Evolutionary conservation across 1,140 invertebrate genomes (phyloP).

Genomic region (Bombyx mandarina): DNA sequence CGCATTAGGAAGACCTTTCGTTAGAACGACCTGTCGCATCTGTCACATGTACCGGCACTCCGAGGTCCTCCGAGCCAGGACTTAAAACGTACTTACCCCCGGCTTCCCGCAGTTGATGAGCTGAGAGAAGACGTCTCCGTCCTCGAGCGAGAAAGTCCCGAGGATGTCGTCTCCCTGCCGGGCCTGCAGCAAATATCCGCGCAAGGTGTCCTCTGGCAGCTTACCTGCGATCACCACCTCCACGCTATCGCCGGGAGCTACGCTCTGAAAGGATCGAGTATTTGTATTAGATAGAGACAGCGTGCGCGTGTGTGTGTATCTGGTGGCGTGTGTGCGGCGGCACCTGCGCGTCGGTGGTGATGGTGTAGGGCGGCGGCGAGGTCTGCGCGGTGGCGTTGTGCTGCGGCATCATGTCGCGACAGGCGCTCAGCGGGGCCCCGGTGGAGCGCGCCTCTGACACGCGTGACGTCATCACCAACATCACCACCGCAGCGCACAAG

Average conservation of each 20-base stretch:
- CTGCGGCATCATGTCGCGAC: conserved; percentile 1
- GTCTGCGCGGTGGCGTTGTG: background rate
- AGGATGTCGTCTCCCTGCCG: conserved; percentile 55
- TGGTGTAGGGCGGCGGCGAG: background rate
- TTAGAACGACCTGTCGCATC: too few species aligned
- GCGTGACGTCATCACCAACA: background rate
- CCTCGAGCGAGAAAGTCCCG: conserved; percentile 54
- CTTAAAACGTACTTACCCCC: conserved; percentile 49
- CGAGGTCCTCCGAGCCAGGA: background rate
- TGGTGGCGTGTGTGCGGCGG: background rate
- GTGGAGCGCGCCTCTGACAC: background rate
- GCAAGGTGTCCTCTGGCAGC: conserved; percentile 51
- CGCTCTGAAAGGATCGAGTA: conserved; percentile 21
- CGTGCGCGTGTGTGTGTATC: background rate
- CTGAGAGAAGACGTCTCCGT: conserved; percentile 47
- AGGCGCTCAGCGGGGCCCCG: conserved; percentile 1
- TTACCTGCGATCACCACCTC: conserved; percentile 59
- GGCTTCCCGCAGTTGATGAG: conserved; percentile 53
- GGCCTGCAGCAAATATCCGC: conserved; percentile 70
- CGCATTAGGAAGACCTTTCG: too few species aligned
- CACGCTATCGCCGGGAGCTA: conserved; percentile 43
- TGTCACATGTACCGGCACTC: background rate
- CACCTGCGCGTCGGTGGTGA: background rate
- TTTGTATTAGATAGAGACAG: background rate
- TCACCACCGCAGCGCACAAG: background rate